Percentiles rank a stretch among this genome's conserved stretches.
Conservation (phyloP, 2,888 invertebrate genomes). For the Drosophila nr. fundita region DNA sequence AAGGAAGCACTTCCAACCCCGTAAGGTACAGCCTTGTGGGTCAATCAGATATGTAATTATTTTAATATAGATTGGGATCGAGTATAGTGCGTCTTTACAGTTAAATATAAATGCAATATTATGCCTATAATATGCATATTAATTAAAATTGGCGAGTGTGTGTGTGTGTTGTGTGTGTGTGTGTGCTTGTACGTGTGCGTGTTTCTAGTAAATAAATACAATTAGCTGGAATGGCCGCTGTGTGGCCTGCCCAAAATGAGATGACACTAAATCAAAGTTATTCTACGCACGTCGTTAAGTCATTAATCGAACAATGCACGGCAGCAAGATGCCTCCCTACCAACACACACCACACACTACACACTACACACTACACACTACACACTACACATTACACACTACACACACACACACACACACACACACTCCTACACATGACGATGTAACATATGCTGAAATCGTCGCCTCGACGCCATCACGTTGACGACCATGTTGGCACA, state of each 20-base stretch:
- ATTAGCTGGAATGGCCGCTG: conserved; percentile 62
- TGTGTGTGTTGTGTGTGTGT: conserved; percentile 17
- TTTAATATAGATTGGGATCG: neutral
- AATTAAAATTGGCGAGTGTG: conserved; percentile 58
- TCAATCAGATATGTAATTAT: neutral
- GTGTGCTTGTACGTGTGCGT: conserved; percentile 29
- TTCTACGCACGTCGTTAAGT: conserved; percentile 79
- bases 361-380: conserved; percentile 7
- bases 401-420: conserved; percentile 13
- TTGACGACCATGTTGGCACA: conserved; percentile 77
- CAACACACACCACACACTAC: conserved; percentile 12
- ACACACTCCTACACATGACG: conserved; percentile 4
- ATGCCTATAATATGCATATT: conserved; percentile 46
- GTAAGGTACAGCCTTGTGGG: neutral
- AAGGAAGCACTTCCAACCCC: neutral
- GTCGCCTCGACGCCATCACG: conserved; percentile 65
- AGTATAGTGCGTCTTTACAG: neutral
- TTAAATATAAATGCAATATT: neutral
- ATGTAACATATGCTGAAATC: conserved; percentile 77
- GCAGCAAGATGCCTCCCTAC: conserved; percentile 52
- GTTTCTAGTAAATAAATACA: conserved; percentile 73
- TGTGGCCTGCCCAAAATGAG: conserved; percentile 63
- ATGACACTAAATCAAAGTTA: conserved; percentile 79
- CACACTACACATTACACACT: conserved; percentile 23
- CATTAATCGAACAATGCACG: conserved; percentile 79